phyloP scores from a whole-genome alignment of 2,888 invertebrate species.

The Clepsis dumicolana region DNA sequence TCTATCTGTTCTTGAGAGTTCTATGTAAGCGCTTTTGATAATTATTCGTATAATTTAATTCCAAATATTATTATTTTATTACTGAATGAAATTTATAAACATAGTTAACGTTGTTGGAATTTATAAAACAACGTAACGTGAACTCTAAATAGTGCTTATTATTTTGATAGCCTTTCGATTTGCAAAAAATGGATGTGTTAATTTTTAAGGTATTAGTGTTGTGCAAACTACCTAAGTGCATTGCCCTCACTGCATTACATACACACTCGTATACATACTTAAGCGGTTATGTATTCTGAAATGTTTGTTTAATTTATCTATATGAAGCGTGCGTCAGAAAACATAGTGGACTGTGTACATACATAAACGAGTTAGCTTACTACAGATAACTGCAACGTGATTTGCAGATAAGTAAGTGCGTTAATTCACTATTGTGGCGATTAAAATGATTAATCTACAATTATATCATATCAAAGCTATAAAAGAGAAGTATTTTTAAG shows the following conservation, averaged over 20 bases:
- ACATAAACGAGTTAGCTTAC: constrained; percentile 47
- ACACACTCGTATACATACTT: not conserved
- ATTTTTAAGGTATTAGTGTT: constrained; percentile 20
- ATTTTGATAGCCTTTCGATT: constrained; percentile 9
- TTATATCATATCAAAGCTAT: constrained; percentile 9
- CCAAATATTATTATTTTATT: not conserved
- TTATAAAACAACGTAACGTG: constrained; percentile 1
- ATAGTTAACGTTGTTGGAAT: not conserved
- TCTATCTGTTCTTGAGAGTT: not conserved
- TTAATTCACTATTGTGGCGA: constrained; percentile 21
- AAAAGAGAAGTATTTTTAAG: constrained; percentile 6
- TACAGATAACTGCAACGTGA: constrained; percentile 26
- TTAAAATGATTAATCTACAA: constrained; percentile 24
- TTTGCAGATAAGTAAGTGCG: constrained; percentile 26
- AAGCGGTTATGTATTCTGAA: not conserved
- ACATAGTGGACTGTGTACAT: constrained; percentile 53
- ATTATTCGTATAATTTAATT: not conserved
- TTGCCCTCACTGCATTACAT: constrained; percentile 39
- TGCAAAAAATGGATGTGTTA: constrained; percentile 25
- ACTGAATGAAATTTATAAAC: not conserved
- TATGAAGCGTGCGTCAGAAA: constrained; percentile 43
- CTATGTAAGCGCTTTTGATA: not conserved
- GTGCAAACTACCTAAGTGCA: constrained; percentile 42
- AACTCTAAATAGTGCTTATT: constrained; percentile 5
- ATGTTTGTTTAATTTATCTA: constrained; percentile 44